phyloP scores from a whole-genome alignment of 2,888 invertebrate species.

The Leucophenga montana region DNA sequence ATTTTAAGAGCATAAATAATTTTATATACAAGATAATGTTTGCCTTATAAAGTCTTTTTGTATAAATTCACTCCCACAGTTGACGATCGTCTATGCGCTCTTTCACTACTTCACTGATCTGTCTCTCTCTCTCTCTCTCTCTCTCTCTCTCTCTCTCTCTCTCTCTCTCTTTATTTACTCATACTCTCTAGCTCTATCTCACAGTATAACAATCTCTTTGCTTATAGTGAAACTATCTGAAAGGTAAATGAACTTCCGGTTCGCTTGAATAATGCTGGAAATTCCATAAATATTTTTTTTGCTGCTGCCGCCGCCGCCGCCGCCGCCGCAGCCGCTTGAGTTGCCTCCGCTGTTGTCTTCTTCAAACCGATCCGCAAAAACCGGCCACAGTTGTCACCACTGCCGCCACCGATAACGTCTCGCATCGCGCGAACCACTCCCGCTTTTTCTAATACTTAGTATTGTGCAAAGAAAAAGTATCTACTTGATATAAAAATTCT shows the following conservation, averaged over 20 bases:
- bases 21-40: neutral
- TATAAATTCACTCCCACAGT: constrained; percentile 25
- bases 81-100: neutral
- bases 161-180: too few species aligned
- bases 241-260: constrained; percentile 70
- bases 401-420: neutral
- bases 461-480: too few species aligned
- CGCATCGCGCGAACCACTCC: constrained; percentile 16
- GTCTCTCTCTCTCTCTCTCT: constrained; percentile 29
- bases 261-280: constrained; percentile 42
- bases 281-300: constrained; percentile 40
- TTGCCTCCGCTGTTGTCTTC: neutral
- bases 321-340: neutral
- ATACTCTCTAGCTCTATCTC: constrained; percentile 41
- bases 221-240: constrained; percentile 34
- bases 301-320: neutral
- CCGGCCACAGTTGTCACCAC: constrained; percentile 14
- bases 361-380: neutral
- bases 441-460: neutral
- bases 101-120: constrained; percentile 18
- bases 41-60: constrained; percentile 2
- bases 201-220: constrained; percentile 16
- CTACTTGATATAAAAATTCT: too few species aligned
- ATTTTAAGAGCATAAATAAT: neutral
- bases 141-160: too few species aligned